These are phyloP conservation scores for Thermophis baileyi DNA, from an alignment of 2,113 vertebrate species.

Conservation along the genomic window DNA sequence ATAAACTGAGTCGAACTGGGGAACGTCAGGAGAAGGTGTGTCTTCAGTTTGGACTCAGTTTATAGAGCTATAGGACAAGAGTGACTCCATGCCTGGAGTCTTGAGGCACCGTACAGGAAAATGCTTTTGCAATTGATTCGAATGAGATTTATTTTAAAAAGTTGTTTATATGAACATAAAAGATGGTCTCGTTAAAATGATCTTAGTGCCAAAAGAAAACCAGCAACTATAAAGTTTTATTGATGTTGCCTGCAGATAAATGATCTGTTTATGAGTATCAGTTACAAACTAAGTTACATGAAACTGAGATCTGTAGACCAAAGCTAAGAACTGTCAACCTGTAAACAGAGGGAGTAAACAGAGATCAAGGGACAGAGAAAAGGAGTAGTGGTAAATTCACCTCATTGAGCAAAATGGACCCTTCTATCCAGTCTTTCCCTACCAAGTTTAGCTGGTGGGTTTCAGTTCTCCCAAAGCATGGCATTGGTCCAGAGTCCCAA, in stretches of 20 bases:
- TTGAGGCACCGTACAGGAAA: no score
- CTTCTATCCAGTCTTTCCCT: background rate
- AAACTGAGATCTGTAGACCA: background rate
- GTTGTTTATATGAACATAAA: background rate
- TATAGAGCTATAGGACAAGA: no score
- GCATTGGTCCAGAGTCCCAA: background rate
- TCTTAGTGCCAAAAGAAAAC: background rate
- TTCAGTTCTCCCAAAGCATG: background rate
- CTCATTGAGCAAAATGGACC: background rate
- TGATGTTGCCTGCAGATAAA: background rate
- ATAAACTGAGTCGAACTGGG: no score
- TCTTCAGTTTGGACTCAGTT: no score
- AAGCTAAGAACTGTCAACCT: background rate
- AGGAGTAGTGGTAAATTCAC: background rate
- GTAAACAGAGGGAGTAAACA: background rate
- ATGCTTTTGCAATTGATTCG: background rate
- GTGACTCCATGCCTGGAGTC: no score
- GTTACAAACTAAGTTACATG: background rate
- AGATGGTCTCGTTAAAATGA: background rate
- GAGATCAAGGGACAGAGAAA: background rate
- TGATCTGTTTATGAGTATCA: background rate
- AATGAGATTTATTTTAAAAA: background rate
- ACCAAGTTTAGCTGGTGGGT: background rate
- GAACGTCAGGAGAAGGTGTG: no score
- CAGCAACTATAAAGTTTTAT: background rate